Conservation (phyloP, 2,113 vertebrate species). For the Halcyon malimbica region DNA sequence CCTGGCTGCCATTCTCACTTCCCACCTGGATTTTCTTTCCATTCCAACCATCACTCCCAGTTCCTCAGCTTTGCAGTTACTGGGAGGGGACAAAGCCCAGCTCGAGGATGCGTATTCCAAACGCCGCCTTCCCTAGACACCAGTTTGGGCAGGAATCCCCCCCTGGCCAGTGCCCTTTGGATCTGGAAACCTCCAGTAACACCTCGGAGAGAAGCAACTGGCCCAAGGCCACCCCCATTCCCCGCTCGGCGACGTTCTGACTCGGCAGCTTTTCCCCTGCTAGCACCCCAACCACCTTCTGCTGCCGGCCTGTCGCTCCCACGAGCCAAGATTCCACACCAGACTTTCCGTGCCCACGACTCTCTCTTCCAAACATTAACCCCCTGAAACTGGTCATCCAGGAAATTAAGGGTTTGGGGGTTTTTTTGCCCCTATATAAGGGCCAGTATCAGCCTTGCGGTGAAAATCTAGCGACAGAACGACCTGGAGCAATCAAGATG, state of each 20-base stretch:
- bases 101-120: not conserved
- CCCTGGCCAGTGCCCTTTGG: not conserved
- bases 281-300: not conserved
- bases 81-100: not conserved
- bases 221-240: not conserved
- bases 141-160: not conserved
- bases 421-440: too few relatives aligned
- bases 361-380: not conserved
- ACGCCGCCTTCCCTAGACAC: not conserved
- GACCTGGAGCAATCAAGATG: not conserved
- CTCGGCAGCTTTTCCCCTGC: not conserved
- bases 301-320: too few relatives aligned
- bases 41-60: not conserved
- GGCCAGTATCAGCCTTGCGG: not conserved
- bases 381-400: not conserved
- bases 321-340: fast-evolving
- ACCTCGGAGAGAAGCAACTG: not conserved
- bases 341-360: fast-evolving
- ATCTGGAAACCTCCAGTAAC: not conserved
- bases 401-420: not conserved
- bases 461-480: not conserved
- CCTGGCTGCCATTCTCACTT: not conserved
- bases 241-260: not conserved
- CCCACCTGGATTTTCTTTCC: not conserved
- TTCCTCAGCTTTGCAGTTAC: not conserved